These are phyloP conservation scores for Heliconius congener DNA, from an alignment of 1,140 invertebrate genomes.

Conservation along the genomic window DNA sequence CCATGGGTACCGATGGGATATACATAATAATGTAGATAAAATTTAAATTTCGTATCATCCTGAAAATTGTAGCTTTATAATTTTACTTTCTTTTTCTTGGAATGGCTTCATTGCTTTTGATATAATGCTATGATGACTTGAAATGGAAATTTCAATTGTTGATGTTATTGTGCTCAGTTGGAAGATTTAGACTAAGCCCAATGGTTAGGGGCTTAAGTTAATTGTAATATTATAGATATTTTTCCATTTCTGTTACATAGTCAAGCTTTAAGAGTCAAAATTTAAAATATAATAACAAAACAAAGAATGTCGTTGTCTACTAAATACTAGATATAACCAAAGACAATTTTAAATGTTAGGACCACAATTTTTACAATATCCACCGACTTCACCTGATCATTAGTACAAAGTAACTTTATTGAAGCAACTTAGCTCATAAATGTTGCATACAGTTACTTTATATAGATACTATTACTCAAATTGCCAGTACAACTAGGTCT, in stretches of 20 bases:
- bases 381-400: slow-evolving; percentile 13
- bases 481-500: slow-evolving; percentile 42
- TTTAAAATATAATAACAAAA: too few relatives aligned
- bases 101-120: neutral
- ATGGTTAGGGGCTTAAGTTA: too few relatives aligned
- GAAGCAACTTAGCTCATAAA: slow-evolving; percentile 48
- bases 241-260: too few relatives aligned
- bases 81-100: neutral
- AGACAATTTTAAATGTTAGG: slow-evolving; percentile 9
- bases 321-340: neutral
- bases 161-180: neutral
- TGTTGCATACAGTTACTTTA: slow-evolving; percentile 46
- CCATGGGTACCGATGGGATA: neutral
- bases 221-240: too few relatives aligned
- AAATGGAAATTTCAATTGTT: too few relatives aligned
- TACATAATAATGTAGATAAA: slow-evolving; percentile 15
- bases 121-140: neutral
- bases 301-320: neutral
- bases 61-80: neutral
- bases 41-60: slow-evolving; percentile 15
- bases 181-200: neutral
- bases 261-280: too few relatives aligned
- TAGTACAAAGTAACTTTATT: slow-evolving; percentile 49
- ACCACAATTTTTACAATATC: neutral
- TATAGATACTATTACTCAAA: slow-evolving; percentile 44